Evolutionary conservation across 2,888 invertebrate genomes (phyloP).

Genomic region (Norana najaformis): DNA sequence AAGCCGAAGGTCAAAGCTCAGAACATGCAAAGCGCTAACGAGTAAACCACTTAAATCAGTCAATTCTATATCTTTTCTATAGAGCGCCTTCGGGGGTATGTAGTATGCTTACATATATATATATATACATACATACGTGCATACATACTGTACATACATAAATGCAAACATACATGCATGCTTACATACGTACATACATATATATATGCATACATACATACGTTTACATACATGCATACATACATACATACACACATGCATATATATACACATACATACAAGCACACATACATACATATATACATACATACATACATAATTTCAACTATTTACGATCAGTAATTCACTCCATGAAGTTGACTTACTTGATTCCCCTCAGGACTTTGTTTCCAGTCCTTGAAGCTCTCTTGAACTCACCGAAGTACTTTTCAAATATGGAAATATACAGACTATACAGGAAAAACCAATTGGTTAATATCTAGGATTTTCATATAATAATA

Average conservation of each 20-base stretch:
- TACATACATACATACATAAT: conserved; percentile 27
- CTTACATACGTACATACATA: conserved; percentile 26
- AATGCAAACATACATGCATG: conserved; percentile 18
- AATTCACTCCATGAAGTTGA: no score
- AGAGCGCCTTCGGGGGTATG: no score
- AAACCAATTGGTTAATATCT: background rate
- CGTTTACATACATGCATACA: conserved; percentile 18
- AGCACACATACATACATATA: conserved; percentile 32
- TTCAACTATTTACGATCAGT: background rate
- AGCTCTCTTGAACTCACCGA: no score
- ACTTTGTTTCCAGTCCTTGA: no score
- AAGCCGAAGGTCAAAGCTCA: background rate
- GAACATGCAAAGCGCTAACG: background rate
- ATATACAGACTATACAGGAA: background rate
- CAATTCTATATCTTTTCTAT: no score
- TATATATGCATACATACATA: conserved; percentile 26
- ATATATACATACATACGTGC: background rate
- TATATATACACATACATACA: conserved; percentile 30
- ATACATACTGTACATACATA: background rate
- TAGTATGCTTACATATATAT: no score
- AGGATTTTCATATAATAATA: background rate
- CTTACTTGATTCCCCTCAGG: no score
- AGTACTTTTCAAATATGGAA: background rate
- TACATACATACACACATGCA: conserved; percentile 28
- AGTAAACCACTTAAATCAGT: background rate